Base-by-base conservation (phyloP, 1,140 invertebrate species). In the Zaprionus africanus region DNA sequence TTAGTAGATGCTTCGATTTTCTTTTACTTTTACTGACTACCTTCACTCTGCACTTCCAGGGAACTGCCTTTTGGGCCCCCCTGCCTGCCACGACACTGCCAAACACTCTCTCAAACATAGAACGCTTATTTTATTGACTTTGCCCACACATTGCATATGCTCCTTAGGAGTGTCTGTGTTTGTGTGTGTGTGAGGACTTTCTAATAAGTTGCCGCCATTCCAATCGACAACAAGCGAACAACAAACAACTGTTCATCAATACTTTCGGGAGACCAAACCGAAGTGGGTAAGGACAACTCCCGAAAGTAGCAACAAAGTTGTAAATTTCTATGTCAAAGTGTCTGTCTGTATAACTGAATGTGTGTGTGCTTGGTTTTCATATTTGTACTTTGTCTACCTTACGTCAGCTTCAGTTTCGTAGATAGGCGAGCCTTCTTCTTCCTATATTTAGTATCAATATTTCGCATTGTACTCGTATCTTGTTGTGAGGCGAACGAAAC, bases 61-160 rank as follows among this genome's bases (percentile, higher is more conserved):
- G 12, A 31, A 31, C 28, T 9, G 28, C 28, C 28, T 28, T 7
- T 28, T 28, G 6, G 34, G n/a, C 11, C 28, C 17, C 41, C 13
- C 19, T 31, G 6, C 9, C 19, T n/a, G 13, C 19, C 28, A 9
- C 4, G 4, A 5, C 19, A 22, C n/a, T 19, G n/a, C 22, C 19
- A 36, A 43, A 19, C 24, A 41, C 56, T 46, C 56, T 61, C 34
- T 56, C 76, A 87, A 87, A 76, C 84, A 83, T 83, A 81, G 62
- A 87, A 78, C 81, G 84, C 83, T 83, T 88, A 88, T 87, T 88
- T 88, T 88, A 88, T 88, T 88, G 84, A 88, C 84, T 88, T 82
- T 88, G 61, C 76, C 53, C 72, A 65, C 76, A 73, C 64, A 78
- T 56, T 76, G 68, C 68, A 71, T 76, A 76, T 71, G 73, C 26